A percentile compares a stretch with the other conserved stretches of the same genome.
Conservation (phyloP, 2,797 vertebrate genomes). For the Tragopan temminckii region DNA sequence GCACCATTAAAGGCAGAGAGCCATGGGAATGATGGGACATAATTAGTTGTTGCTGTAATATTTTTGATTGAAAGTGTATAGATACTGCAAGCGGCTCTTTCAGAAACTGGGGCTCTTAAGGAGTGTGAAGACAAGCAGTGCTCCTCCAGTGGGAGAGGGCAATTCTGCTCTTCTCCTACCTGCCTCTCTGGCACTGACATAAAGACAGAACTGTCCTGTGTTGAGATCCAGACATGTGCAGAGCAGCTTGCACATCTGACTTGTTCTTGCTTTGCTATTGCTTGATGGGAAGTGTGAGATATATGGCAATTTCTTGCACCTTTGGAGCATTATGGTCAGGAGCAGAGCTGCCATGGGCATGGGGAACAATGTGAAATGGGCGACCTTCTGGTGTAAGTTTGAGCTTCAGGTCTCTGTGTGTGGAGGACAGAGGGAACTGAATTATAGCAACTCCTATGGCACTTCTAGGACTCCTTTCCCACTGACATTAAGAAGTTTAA, state of each 20-base stretch:
- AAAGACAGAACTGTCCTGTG: neutral
- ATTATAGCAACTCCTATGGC: fast-evolving
- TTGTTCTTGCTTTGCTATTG: neutral
- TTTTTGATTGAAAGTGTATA: constrained; percentile 70
- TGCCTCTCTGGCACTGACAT: neutral
- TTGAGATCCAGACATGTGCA: neutral
- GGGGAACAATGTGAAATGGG: neutral
- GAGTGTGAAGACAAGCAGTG: neutral
- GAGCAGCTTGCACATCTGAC: neutral
- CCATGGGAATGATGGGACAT: constrained; percentile 58
- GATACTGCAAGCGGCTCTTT: constrained; percentile 30
- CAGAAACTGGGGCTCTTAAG: neutral
- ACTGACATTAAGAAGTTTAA: fast-evolving
- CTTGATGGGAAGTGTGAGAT: neutral
- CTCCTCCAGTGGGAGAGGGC: neutral
- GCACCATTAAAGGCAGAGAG: constrained; percentile 62
- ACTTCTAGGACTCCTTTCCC: neutral
- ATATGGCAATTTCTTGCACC: neutral
- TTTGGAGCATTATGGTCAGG: neutral
- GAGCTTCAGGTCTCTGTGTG: fast-evolving
- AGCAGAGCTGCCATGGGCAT: neutral
- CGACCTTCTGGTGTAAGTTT: neutral
- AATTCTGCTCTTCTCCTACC: neutral
- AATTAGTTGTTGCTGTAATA: constrained; percentile 76
- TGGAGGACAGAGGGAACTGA: neutral